Base-by-base conservation (phyloP, 2,797 vertebrate genomes). In the Siniperca obscura region DNA sequence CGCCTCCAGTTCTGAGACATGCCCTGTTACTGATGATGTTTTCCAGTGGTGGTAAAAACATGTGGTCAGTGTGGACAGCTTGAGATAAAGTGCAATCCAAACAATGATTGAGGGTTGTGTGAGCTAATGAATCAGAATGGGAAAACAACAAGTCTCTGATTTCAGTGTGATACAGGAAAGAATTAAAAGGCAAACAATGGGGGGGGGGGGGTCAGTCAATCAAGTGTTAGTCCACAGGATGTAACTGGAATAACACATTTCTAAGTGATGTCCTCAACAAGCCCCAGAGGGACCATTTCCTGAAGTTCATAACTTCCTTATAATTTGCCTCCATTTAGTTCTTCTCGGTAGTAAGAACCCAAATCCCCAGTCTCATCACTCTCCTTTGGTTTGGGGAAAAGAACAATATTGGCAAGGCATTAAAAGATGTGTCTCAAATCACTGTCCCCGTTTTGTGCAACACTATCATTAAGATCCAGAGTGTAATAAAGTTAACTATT, bases 361-460 rank as follows among this genome's bases (percentile, higher is more conserved):
- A 91, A 95, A 93, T 95, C 95, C 95, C 95, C 93, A 67, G 93
- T 95, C 95, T 96, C 94, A 96, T 95, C 95, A 94, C 92, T 94
- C 92, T 94, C 91, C 93, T 94, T 95, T 91, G 92, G 94, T 95
- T 96, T 93, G 94, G 94, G 92, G 94, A 93, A 90, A 94, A 93
- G 93, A 95, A 94, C 94, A 95, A 94, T 94, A 95, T 94, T 96
- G 96, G 94, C 94, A 95, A 94, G 94, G 95, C 95, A 96, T 96
- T 96, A 96, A 96, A 96, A 96, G 95, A 95, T 94, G 94, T 91
- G 93, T 93, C 94, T 95, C 94, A 92, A 95, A 96, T 96, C 94
- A 92, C 94, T 96, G 96, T 95, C 96, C 95, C 95, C 94, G 92
- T 95, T 95, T 95, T 96, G 95, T 95, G 94, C 94, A 96, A 94